phyloP scores from a whole-genome alignment of 35 echinoderm and acorn worm genomes.

The Lytechinus variegatus region DNA sequence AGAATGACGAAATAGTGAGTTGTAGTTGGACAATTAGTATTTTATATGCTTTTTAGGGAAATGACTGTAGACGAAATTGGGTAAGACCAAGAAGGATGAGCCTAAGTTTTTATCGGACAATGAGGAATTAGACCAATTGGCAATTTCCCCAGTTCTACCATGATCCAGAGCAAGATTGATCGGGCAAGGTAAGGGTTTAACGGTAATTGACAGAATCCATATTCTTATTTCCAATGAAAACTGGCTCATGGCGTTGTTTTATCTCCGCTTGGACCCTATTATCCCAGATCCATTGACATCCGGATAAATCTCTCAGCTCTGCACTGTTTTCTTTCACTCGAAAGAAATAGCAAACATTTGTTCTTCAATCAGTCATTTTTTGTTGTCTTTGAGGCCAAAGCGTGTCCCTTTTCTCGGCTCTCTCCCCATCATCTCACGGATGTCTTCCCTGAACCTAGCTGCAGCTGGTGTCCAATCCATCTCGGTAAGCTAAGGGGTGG shows the following conservation, averaged over 20 bases:
- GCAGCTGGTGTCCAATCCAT: conserved; percentile 22
- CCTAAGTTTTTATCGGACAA: too few relatives aligned
- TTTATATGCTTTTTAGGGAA: too few relatives aligned
- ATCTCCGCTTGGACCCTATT: not conserved
- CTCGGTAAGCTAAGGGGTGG: not conserved
- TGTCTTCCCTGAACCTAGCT: not conserved
- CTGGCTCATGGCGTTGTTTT: not conserved
- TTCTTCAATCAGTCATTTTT: conserved; percentile 34
- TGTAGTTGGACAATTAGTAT: too few relatives aligned
- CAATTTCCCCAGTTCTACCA: too few relatives aligned
- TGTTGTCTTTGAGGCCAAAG: not conserved
- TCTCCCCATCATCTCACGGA: not conserved
- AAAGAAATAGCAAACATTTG: conserved; percentile 43
- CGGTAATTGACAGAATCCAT: conserved; percentile 3
- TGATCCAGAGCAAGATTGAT: too few relatives aligned
- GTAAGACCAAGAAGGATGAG: too few relatives aligned
- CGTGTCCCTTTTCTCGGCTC: not conserved
- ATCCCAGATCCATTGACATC: not conserved
- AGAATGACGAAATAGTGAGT: too few relatives aligned
- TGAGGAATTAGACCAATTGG: too few relatives aligned
- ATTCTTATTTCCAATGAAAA: not conserved
- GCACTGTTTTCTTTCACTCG: not conserved
- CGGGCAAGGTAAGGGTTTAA: not conserved
- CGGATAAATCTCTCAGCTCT: conserved; percentile 10
- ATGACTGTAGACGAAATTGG: too few relatives aligned